Evolutionary conservation across 2,888 invertebrate genomes (phyloP), one percentile per base, ranked within the genome.

Genomic region (Agapostemon virescens): DNA sequence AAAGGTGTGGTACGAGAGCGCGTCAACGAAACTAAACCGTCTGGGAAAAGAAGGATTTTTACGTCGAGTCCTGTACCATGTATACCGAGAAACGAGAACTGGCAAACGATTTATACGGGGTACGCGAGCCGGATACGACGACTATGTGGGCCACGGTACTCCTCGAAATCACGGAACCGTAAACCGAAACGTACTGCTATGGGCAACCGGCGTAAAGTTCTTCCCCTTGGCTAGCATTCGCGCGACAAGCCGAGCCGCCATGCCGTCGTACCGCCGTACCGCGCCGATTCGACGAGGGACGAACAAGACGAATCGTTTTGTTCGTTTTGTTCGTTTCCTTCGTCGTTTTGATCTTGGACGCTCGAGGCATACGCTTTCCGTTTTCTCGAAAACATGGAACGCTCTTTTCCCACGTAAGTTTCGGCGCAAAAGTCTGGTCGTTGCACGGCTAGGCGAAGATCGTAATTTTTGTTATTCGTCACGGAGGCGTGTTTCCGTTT

Each of bases 101-200:
- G 49, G 74, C 49, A 55, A 63, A 49, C 55, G 69, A 85, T 83
- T 83, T 85, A 76, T 74, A 71, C 70, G 74, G 61, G 63, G 82
- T 72, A 66, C 74, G 69, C 42, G 13, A 77, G 73, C 77, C 75
- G 85, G 87, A 85, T 81, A 85, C 73, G 40, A 33, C 36, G 79
- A 69, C 69, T 87, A 86, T 87, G 82, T 86, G 81, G 87, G 86
- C 66, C 87, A 86, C 85, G 70, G 71, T 82, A 86, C 85, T 82
- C 74, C 84, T 81, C 49, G 72, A 85, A 88, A 88, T 79, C 87
- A 87, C 84, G 73, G 30, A 77, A 88, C 82, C 88, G 87, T 88
- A 80, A 88, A 85, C 78, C 79, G 78, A 88, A 83, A 84, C 85
- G 85, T 81, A 81, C 78, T 73, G 80, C 77, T 80, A 85, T 79